phyloP scores from a whole-genome alignment of 1,140 invertebrate species.

The Drosophila ananassae region DNA sequence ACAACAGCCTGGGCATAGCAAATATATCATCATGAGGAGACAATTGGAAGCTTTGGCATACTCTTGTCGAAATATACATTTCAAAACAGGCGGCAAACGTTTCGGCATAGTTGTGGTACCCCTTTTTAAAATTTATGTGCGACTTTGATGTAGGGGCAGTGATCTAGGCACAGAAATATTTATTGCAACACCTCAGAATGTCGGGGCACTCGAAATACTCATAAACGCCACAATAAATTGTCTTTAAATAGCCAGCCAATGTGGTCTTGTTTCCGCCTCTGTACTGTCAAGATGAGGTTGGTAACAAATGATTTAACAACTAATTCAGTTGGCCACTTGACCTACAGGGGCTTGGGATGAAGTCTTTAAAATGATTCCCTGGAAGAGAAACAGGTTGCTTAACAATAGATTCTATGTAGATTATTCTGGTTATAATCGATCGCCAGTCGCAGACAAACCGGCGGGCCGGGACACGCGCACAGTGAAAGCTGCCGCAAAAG shows the following conservation, averaged over 20 bases:
- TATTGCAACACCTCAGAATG: conserved; percentile 38
- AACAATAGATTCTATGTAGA: conserved; percentile 6
- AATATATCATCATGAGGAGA: conserved; percentile 36
- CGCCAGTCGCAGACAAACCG: conserved; percentile 41
- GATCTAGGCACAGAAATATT: conserved; percentile 45
- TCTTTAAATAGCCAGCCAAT: conserved; percentile 52
- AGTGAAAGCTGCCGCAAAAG: conserved; percentile 57
- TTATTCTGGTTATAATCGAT: conserved; percentile 37
- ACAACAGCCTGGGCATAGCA: conserved; percentile 24
- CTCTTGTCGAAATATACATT: conserved; percentile 28
- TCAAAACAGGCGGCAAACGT: conserved; percentile 1
- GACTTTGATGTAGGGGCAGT: background rate
- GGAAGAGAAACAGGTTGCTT: conserved; percentile 13
- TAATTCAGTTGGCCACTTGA: conserved; percentile 56
- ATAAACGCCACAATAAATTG: conserved; percentile 73
- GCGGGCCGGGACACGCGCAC: conserved; percentile 57
- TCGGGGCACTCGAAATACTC: conserved; percentile 61
- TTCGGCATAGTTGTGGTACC: conserved; percentile 9
- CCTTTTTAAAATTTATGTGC: background rate
- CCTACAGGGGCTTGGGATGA: conserved; percentile 13
- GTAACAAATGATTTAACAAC: conserved; percentile 46
- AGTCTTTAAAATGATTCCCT: conserved; percentile 3
- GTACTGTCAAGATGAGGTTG: conserved; percentile 36
- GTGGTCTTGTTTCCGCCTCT: conserved; percentile 67
- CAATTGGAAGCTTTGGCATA: conserved; percentile 29